Base-by-base conservation (phyloP, 1,140 invertebrate species). In the Nephila pilipes region DNA sequence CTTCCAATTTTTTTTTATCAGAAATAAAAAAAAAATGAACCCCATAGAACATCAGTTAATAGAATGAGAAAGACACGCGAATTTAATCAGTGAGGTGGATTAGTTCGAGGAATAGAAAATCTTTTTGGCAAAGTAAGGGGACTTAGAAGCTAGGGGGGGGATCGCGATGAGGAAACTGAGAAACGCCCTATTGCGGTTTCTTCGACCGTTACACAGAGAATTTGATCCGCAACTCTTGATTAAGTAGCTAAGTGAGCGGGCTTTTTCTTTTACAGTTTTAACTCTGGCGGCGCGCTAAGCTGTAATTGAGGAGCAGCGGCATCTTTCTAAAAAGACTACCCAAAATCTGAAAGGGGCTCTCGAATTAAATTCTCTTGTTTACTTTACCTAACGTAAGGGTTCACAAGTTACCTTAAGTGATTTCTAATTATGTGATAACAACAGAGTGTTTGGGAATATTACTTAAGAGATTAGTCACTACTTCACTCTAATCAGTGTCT, bases 31-130 rank as follows among this genome's bases (percentile, higher is more conserved):
- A 69, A 69, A 36, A 75, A 20, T 69, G 69, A 75, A 32, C 3
- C 29, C 69, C 0, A 75, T 75, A 75, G 69, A 75, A 75, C 69
- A 75, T 83, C 81, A n/a, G 46, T 83, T 83, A 83, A 83, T 83
- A 83, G 81, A 83, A 83, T 55, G 81, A 25, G 46, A 46, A n/a
- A 46, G 81, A 83, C 81, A 55, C 22, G 81, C 54, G 54, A 83
- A 83, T 83, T 83, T 83, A 83, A 83, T 83, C 81, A 83, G 46
- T 20, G n/a, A 57, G 81, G 46, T 57, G 81, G 81, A 83, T 83
- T 83, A 83, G 46, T 83, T 46, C 46, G 54, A 6, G n/a, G 81
- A 57, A 83, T 83, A 54, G 81, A 54, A 83, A 83, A 83, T 83
- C 69, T 46, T 32, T 75, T 20, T 75, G 69, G 69, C 69, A 75